Evolutionary conservation across 2,888 invertebrate species (phyloP), one percentile per base, ranked within the genome.

Genomic region (Cynaeus angustus): DNA sequence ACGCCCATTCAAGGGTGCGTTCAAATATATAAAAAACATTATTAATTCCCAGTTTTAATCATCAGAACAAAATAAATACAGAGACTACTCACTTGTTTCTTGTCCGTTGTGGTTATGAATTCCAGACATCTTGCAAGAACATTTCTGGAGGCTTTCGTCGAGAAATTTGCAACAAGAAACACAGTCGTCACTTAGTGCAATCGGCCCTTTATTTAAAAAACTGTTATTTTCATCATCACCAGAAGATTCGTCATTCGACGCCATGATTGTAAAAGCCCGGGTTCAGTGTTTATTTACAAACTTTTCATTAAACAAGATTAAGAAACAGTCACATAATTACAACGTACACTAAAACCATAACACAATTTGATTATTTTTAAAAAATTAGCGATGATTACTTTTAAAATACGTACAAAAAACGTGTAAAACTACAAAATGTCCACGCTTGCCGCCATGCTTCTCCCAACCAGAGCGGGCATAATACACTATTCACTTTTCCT

Each of bases 401-500:
- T 72, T 70, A 74, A 78, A 78, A 77, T 55, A 37, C 62, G 48
- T 61, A 62, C 62, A 62, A 61, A 61, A 59, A 68, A 67, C 12
- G 41, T 50, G 45, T 30, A 75, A 76, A 77, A 77, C 72, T 76
- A 77, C 72, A 70, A 72, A 76, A 74, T 73, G 76, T 78, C 74
- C 77, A 78, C 76, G 77, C 77, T 77, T 79, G 76, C 79, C 81
- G 80, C 81, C 81, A 81, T 81, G 80, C 80, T 80, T 76, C 71
- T 74, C 43, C 37, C 43, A 53, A 79, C 78, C 77, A 21, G 21
- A 21, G 21, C 21, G 77, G 78, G 75, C 73, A 75, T 74, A 75
- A 75, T 72, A 72, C 71, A 67, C 21, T 21, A 21, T 21, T 21
- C 21, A 21, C 21, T 21, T 21, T 21, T 21, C 21, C 21, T 21